Base-by-base conservation (phyloP, 1,140 invertebrate genomes). In the Calliopsis andreniformis region DNA sequence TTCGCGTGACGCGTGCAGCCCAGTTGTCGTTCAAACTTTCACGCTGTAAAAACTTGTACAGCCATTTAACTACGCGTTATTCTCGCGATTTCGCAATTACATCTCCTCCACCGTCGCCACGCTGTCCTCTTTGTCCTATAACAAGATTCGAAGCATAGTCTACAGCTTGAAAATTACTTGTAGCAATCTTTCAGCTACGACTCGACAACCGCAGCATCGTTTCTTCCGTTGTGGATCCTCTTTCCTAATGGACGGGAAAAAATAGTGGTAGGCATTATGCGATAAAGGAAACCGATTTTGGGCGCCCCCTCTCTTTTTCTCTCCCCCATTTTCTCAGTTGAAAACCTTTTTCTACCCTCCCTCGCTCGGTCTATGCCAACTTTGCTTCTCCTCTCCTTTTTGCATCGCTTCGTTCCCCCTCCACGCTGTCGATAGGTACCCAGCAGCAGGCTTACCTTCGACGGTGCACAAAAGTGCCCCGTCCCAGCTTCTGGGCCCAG, bases 381-480 rank as follows among this genome's bases (percentile, higher is more conserved):
- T 63, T 64, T 25, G 39, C 51, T 18, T 23, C 56, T 35, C 53
- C 42, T 43, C 45, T 82, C 80, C 68, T 76, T 59, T 51, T 51
- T 67, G 63, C 79, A 43, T 30, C 43, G 32, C 25, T 78, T 32
- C 75, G 32, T 75, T 18, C 51, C 59, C n/a, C 55, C 25, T 16
- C 20, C 14, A 39, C 32, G 25, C 20, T 35, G n/a, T 32, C 35
- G 76, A 72, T 66, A 69, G 69, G 71, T 70, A 51, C 42, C 42
- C 4, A 55, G 49, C 64, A 56, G 49, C 64, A 56, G 73, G 53
- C 49, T 72, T 59, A 77, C 70, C 76, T 73, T 76, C 66, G 55
- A 55, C 76, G 73, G 68, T 69, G 80, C 66, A 91, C 89, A 91
- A 90, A 91, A 89, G 89, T 88, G 82, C 84, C 85, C 84, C 69